Conservation (phyloP, 1,140 invertebrate genomes). For the Bombus cullumanus region DNA sequence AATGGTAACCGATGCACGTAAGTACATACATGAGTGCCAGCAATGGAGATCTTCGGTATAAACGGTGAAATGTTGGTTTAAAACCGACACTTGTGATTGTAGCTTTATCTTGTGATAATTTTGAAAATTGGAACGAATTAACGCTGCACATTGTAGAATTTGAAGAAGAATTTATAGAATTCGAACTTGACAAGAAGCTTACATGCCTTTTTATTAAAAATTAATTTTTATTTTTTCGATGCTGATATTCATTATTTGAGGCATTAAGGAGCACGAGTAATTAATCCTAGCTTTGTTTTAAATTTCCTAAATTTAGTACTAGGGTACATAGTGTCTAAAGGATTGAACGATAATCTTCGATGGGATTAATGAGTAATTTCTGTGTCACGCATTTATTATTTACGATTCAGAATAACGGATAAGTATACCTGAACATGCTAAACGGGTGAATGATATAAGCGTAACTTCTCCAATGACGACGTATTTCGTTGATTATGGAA, state of each 20-base stretch:
- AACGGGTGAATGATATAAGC: slow-evolving; percentile 77
- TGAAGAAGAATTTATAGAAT: too few relatives aligned
- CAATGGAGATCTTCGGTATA: too few relatives aligned
- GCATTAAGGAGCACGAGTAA: too few relatives aligned
- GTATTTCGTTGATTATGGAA: slow-evolving; percentile 73
- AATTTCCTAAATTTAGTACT: neutral
- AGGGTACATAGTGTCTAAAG: neutral
- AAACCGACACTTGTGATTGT: too few relatives aligned
- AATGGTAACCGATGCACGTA: neutral
- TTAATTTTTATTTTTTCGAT: too few relatives aligned
- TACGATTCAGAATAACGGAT: neutral
- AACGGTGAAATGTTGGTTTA: too few relatives aligned
- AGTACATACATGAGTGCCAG: neutral
- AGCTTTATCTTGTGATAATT: neutral
- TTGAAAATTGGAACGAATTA: too few relatives aligned
- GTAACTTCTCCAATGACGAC: slow-evolving; percentile 69
- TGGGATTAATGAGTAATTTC: neutral
- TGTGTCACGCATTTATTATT: neutral
- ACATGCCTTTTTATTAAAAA: too few relatives aligned
- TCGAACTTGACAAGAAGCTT: too few relatives aligned
- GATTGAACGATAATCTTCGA: neutral
- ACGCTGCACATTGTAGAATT: too few relatives aligned
- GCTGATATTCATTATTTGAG: too few relatives aligned
- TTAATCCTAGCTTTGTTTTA: neutral
- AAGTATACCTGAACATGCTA: slow-evolving; percentile 77